phyloP scores from a whole-genome alignment of 2,113 vertebrate species.

The Pantherophis guttatus region DNA sequence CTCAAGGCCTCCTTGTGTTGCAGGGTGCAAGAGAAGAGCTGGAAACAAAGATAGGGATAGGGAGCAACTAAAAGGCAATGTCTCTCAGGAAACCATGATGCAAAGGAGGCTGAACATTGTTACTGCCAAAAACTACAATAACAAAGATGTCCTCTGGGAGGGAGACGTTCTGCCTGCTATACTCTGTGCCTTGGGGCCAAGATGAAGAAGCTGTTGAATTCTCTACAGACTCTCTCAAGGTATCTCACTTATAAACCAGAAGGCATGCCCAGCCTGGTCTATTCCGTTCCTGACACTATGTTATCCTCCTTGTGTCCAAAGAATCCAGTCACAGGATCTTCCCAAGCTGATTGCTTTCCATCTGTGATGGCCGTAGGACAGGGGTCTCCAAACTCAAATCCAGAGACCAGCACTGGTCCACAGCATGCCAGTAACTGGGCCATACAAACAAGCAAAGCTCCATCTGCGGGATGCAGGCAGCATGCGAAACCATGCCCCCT shows the following conservation, averaged over 20 bases:
- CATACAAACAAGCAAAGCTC: neutral
- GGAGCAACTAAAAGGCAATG: neutral
- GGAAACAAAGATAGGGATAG: neutral
- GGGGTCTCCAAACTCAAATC: neutral
- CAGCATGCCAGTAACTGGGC: neutral
- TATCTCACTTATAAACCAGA: neutral
- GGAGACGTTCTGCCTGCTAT: neutral
- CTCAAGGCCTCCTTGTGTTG: neutral
- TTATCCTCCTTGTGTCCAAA: neutral
- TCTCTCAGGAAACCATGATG: neutral
- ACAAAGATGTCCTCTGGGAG: neutral
- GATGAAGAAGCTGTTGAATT: neutral
- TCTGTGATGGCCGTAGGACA: neutral
- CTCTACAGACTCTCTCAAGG: neutral
- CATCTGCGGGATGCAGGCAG: neutral
- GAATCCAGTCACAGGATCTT: neutral
- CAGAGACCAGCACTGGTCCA: neutral
- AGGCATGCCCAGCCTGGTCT: neutral
- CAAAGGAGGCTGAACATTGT: neutral
- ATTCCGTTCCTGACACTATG: neutral
- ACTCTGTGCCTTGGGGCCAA: neutral
- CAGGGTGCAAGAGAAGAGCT: neutral
- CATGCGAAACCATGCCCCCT: neutral
- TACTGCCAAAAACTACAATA: neutral
- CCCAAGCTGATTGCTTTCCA: neutral